phyloP scores from a whole-genome alignment of 1,140 invertebrate species.

The Microvelia longipes region DNA sequence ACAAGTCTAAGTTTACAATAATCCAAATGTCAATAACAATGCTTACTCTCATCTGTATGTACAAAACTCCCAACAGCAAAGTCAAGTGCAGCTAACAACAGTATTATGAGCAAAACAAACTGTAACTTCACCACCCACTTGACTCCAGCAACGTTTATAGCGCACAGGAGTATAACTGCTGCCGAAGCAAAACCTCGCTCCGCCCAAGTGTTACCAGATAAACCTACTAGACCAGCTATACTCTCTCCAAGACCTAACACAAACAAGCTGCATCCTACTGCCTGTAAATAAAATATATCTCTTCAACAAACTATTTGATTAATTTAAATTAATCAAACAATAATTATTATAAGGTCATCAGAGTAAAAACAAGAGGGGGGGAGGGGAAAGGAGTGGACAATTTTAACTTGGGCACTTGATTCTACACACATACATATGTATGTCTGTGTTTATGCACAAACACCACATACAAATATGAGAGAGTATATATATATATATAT shows the following conservation, averaged over 20 bases:
- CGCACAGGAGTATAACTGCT: conserved; percentile 63
- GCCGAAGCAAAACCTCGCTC: conserved; percentile 64
- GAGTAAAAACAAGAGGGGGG: too few species aligned
- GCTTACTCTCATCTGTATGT: conserved; percentile 43
- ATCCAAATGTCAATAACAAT: too few species aligned
- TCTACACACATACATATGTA: too few species aligned
- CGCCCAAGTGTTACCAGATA: conserved; percentile 52
- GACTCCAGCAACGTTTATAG: conserved; percentile 79
- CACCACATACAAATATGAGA: too few species aligned
- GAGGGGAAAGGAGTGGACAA: too few species aligned
- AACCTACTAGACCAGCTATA: conserved; percentile 65
- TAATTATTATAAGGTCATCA: too few species aligned
- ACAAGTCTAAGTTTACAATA: too few species aligned
- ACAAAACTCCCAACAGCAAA: conserved; percentile 79
- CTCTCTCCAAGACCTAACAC: conserved; percentile 92
- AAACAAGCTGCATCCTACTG: conserved; percentile 86
- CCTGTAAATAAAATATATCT: conserved; percentile 43
- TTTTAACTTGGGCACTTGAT: too few species aligned
- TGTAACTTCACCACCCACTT: conserved; percentile 88
- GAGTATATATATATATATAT: too few species aligned
- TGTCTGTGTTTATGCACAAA: too few species aligned
- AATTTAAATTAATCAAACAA: too few species aligned
- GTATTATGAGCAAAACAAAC: conserved; percentile 63
- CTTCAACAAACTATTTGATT: too few species aligned
- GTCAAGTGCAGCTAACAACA: conserved; percentile 72